These are phyloP conservation scores for Elephas maximus DNA, from an alignment of 2,113 vertebrate species.

Conservation along the genomic window DNA sequence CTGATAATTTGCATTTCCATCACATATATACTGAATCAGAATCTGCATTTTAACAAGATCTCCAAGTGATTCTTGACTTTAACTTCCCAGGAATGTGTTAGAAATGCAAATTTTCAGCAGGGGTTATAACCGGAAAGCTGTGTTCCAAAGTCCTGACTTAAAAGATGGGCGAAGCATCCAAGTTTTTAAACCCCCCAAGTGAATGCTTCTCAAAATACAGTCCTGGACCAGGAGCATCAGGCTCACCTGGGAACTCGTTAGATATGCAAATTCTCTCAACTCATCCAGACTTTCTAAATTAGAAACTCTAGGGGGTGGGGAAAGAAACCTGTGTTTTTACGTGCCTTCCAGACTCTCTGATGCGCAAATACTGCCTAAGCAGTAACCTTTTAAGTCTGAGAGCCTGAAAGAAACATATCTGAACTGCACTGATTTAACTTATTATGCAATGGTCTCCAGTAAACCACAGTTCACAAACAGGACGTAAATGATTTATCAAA, in stretches of 20 bases:
- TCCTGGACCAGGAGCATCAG: not conserved
- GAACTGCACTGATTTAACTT: not conserved
- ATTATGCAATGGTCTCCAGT: not conserved
- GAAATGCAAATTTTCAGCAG: no score
- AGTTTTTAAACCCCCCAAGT: not conserved
- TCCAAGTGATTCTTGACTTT: no score
- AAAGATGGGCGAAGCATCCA: not conserved
- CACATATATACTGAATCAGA: no score
- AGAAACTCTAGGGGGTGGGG: no score
- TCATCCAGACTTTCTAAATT: no score
- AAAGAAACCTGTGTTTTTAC: not conserved
- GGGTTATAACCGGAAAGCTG: no score
- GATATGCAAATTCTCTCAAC: not conserved
- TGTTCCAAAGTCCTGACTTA: no score
- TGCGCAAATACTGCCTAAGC: not conserved
- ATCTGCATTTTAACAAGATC: no score
- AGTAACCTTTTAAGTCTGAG: not conserved
- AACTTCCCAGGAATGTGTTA: no score
- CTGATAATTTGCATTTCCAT: no score
- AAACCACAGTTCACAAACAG: not conserved
- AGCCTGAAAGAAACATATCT: not conserved
- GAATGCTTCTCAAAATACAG: not conserved
- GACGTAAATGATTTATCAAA: slow-evolving; percentile 2
- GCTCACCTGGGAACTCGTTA: not conserved
- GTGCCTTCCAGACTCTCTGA: not conserved